Conservation (phyloP, 2,888 invertebrate genomes). For the Synergus gifuensis region DNA sequence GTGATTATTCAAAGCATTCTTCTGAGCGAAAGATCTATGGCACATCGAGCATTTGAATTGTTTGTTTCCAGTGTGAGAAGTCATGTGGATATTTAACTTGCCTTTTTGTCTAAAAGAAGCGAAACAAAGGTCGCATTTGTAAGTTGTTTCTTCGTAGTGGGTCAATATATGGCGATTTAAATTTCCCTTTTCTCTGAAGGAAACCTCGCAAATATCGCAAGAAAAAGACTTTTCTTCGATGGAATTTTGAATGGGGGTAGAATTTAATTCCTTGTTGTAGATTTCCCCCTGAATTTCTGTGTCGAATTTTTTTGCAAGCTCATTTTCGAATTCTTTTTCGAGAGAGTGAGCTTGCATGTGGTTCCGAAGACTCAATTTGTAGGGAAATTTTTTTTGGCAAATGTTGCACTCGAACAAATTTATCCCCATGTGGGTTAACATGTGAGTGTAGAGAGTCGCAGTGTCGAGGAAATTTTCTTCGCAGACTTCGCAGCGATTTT, state of each 20-base stretch:
- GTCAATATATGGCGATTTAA: constrained; percentile 67
- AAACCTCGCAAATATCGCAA: constrained; percentile 66
- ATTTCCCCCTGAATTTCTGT: constrained; percentile 38
- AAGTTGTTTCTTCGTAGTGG: constrained; percentile 60
- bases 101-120: constrained; percentile 68
- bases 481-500: constrained; percentile 72
- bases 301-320: constrained; percentile 42
- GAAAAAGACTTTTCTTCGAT: constrained; percentile 59
- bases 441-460: constrained; percentile 70
- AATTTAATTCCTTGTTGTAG: not conserved
- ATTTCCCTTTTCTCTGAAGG: constrained; percentile 65
- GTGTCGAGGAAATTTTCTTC: constrained; percentile 70
- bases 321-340: not conserved
- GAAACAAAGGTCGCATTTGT: constrained; percentile 69
- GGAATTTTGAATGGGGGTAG: constrained; percentile 38
- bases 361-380: constrained; percentile 71
- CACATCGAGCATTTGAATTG: constrained; percentile 72
- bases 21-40: constrained; percentile 69
- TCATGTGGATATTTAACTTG: constrained; percentile 65
- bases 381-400: constrained; percentile 72
- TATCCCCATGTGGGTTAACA: constrained; percentile 73
- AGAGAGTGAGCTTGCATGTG: constrained; percentile 67
- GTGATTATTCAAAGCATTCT: constrained; percentile 72
- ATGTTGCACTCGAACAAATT: constrained; percentile 71
- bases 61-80: constrained; percentile 65